Conservation (phyloP, 1,140 invertebrate species). For the Drosophila murphyi region DNA sequence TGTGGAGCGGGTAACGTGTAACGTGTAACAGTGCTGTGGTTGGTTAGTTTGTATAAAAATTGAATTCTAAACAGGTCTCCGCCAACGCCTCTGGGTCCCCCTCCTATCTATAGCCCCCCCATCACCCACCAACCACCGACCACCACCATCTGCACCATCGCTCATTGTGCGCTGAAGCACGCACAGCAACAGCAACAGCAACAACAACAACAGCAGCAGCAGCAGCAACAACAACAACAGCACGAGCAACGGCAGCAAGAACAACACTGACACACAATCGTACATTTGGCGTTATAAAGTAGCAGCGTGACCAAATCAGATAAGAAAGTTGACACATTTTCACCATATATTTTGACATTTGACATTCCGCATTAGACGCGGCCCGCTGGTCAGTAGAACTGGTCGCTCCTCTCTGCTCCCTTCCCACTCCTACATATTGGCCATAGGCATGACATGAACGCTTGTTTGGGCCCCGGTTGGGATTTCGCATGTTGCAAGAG, state of each 20-base stretch:
- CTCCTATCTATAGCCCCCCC: too few species aligned
- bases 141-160: constrained; percentile 43
- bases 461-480: constrained; percentile 50
- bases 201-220: background rate
- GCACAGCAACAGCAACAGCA: constrained; percentile 62
- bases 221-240: constrained; percentile 11
- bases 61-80: constrained; percentile 82
- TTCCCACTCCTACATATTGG: constrained; percentile 8
- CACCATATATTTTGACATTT: constrained; percentile 85
- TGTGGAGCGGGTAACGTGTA: constrained; percentile 30
- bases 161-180: constrained; percentile 77
- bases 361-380: constrained; percentile 84
- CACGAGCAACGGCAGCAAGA: constrained; percentile 22
- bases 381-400: constrained; percentile 70
- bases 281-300: constrained; percentile 83
- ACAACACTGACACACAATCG: constrained; percentile 60
- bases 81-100: constrained; percentile 48
- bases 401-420: background rate
- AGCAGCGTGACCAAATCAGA: constrained; percentile 84
- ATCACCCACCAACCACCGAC: constrained; percentile 5
- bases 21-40: constrained; percentile 35
- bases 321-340: constrained; percentile 85
- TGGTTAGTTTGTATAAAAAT: constrained; percentile 77
- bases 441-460: constrained; percentile 55
- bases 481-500: constrained; percentile 74